phyloP scores from a whole-genome alignment of 2,797 vertebrate genomes.

The Eospalax fontanierii region DNA sequence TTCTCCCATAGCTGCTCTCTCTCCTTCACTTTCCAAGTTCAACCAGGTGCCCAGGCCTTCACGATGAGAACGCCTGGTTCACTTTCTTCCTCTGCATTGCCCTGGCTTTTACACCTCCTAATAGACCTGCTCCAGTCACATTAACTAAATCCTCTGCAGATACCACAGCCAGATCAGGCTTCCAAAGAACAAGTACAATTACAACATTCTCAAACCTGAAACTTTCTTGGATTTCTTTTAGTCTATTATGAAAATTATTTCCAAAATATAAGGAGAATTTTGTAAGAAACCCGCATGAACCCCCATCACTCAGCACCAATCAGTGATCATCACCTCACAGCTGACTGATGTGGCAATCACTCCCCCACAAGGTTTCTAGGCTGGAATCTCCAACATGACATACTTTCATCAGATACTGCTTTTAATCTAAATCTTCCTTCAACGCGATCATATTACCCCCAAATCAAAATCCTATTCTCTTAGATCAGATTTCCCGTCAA shows the following conservation, averaged over 20 bases:
- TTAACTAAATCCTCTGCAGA: neutral
- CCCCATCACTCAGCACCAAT: neutral
- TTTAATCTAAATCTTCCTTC: neutral
- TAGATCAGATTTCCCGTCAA: neutral
- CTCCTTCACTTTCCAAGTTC: neutral
- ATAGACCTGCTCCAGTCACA: neutral
- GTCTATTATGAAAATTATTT: neutral
- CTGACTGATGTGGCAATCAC: neutral
- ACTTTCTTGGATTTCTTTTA: neutral
- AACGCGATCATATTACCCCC: neutral
- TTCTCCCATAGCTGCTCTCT: neutral
- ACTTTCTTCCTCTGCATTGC: neutral
- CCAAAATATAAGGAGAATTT: conserved; percentile 4
- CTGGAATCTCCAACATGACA: neutral
- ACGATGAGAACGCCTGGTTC: neutral
- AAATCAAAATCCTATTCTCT: neutral
- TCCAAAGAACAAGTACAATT: neutral
- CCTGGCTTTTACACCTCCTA: neutral
- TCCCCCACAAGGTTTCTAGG: neutral
- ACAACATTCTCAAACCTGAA: neutral
- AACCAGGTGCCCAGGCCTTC: neutral
- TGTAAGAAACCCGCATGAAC: neutral
- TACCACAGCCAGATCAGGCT: neutral
- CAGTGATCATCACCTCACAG: neutral
- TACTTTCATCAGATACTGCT: neutral